Base-by-base conservation (phyloP, 2,888 invertebrate genomes). In the Mamestra brassicae region DNA sequence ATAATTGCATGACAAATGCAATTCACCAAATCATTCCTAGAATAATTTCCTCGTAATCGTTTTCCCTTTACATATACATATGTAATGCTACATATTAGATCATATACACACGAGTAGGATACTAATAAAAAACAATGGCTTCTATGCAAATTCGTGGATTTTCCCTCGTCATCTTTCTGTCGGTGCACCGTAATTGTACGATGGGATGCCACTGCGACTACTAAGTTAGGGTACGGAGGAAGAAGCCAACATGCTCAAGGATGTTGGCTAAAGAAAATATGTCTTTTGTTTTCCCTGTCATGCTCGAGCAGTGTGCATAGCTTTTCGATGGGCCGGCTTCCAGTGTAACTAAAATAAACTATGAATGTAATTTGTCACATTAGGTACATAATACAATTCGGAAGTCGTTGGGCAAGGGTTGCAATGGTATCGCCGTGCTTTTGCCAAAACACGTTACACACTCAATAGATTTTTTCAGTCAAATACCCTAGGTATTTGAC, bases 61-160 rank as follows among this genome's bases (percentile, higher is more conserved):
- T 67, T 67, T 66, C 57, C 54, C 45, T 77, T 47, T 11, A 61
- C n/a, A n/a, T n/a, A n/a, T n/a, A n/a, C 2, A 55, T 7, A n/a
- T 8, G 36, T 36, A n/a, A 64, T 50, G 58, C 15, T 45, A n/a
- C n/a, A 15, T 54, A 60, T 52, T 65, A 38, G 13, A 60, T 61
- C 11, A 61, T 34, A 17, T 26, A 5, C 17, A 69, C 13, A 36
- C 17, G 13, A 47, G 4, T 36, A 38, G 54, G 34, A 62, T 67
- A 62, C 58, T 76, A 65, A 74, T 52, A 13, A 38, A 45, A 47
- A 36, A 76, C 78, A 78, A 78, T 78, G 57, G 34, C 5, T 62
- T 36, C 26, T 70, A 78, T 76, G 78, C 62, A 63, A 78, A 78
- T 78, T 11, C 36, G 36, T 38, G 78, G 78, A 69, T 76, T 70